Evolutionary conservation across 2,888 invertebrate genomes (phyloP).

Genomic region (Abrostola triplasia): DNA sequence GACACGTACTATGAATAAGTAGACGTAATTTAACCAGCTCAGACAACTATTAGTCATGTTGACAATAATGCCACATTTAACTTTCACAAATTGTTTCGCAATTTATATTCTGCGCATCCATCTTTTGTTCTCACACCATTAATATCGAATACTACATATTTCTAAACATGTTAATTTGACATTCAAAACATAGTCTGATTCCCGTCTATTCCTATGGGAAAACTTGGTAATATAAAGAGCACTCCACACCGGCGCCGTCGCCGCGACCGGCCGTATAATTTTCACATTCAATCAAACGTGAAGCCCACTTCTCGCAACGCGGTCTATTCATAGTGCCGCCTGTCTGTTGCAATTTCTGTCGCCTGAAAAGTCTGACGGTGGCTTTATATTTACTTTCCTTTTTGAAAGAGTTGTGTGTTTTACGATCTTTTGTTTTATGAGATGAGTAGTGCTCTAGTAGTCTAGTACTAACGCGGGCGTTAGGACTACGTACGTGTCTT

Average conservation of each 20-base stretch:
- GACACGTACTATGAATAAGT: slow-evolving; percentile 8
- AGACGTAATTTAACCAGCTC: slow-evolving; percentile 9
- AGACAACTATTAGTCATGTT: slow-evolving; percentile 25
- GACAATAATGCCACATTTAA: slow-evolving; percentile 23
- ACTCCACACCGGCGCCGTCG: slow-evolving; percentile 55
- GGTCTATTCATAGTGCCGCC: slow-evolving; percentile 67
- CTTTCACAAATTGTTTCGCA: slow-evolving; percentile 27
- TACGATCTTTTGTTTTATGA: slow-evolving; percentile 38
- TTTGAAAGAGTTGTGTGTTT: slow-evolving; percentile 30
- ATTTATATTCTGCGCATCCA: slow-evolving; percentile 26
- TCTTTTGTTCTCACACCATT: slow-evolving; percentile 30
- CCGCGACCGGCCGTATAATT: slow-evolving; percentile 69
- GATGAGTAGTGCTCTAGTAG: slow-evolving; percentile 29
- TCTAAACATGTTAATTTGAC: slow-evolving; percentile 50
- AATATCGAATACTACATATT: slow-evolving; percentile 37
- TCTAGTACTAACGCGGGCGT: slow-evolving; percentile 10
- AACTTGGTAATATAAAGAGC: slow-evolving; percentile 50
- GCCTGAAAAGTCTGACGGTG: slow-evolving; percentile 33
- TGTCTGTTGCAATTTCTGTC: slow-evolving; percentile 41
- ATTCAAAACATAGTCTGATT: slow-evolving; percentile 48
- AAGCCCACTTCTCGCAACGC: slow-evolving; percentile 65
- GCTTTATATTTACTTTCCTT: slow-evolving; percentile 34
- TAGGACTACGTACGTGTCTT: slow-evolving; percentile 17
- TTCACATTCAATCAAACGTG: slow-evolving; percentile 79
- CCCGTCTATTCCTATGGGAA: slow-evolving; percentile 57